Evolutionary conservation across 2,797 vertebrate species (phyloP).

Genomic region (Tangara arthus): DNA sequence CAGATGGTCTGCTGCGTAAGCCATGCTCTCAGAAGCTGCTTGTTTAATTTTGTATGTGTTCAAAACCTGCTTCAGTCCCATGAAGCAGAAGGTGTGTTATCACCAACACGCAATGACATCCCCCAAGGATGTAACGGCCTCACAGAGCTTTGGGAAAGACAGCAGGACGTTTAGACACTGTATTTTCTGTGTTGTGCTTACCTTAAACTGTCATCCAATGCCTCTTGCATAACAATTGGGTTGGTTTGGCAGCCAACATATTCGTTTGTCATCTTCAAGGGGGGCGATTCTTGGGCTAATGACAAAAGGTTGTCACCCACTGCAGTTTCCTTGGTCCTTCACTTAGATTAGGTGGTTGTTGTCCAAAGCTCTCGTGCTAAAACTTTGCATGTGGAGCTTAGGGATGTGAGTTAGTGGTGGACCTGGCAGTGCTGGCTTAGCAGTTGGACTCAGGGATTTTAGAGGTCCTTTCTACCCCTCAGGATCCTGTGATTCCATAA

Average conservation of each 20-base stretch:
- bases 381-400: background rate
- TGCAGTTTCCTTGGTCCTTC: background rate
- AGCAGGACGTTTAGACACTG: background rate
- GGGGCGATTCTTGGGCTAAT: too few species aligned
- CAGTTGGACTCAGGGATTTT: background rate
- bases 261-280: background rate
- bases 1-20: background rate
- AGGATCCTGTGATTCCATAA: background rate
- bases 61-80: background rate
- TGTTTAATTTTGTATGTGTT: background rate
- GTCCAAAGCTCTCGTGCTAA: rapidly evolving
- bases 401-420: rapidly evolving
- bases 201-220: background rate
- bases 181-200: background rate
- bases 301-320: too few species aligned
- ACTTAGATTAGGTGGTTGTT: background rate
- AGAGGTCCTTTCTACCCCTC: background rate
- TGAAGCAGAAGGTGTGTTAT: background rate
- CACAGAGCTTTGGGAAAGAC: rapidly evolving
- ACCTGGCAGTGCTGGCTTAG: too few species aligned
- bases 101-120: background rate
- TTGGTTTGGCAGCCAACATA: background rate
- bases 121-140: background rate
- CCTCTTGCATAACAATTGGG: rapidly evolving
- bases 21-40: background rate